Base-by-base conservation (phyloP, 2,888 invertebrate species). In the Epistrophella euchroma region DNA sequence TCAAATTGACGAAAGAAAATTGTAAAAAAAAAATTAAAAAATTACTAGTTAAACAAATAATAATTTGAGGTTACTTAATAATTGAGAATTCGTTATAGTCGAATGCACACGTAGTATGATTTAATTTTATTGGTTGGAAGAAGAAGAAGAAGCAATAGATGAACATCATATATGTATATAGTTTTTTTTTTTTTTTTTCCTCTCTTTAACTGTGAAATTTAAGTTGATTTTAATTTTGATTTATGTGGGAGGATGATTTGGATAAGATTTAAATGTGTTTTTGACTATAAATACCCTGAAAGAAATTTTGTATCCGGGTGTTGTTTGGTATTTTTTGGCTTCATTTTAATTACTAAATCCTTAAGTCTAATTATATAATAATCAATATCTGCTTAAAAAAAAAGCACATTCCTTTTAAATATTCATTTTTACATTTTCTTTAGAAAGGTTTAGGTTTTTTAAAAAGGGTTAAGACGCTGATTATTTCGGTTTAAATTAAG, bases 51-150 rank as follows among this genome's bases (percentile, higher is more conserved):
- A 85, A 73, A 73, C 68, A 81, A 62, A 85, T 58, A 50, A 52
- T 81, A 81, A 85, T 85, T 85, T 85, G 76, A 81, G 81, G 81
- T 81, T 85, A 73, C 76, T 70, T 81, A 81, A 77, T 85, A 85
- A 85, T 85, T 76, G 80, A 81, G 68, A 80, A 85, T 72, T 43
- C 50, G 85, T 77, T 56, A 66, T 68, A 73, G 72, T 47, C 76
- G 73, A 85, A 85, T 73, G 72, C 68, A 19, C 70, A 62, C 55
- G 60, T 71, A 56, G n/a, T 35, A 40, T 17, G 15, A 58, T 37
- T 60, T 47, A 19, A 28, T 47, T 40, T 56, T 47, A 75, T 60
- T 75, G 52, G 35, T 17, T 37, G 25, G 47, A 43, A 22, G 52
- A 50, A 47, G 19, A 71, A 58, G 64, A 75, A 47, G 15, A 37